phyloP scores from a whole-genome alignment of 2,113 vertebrate genomes.

The Propithecus coquereli region DNA sequence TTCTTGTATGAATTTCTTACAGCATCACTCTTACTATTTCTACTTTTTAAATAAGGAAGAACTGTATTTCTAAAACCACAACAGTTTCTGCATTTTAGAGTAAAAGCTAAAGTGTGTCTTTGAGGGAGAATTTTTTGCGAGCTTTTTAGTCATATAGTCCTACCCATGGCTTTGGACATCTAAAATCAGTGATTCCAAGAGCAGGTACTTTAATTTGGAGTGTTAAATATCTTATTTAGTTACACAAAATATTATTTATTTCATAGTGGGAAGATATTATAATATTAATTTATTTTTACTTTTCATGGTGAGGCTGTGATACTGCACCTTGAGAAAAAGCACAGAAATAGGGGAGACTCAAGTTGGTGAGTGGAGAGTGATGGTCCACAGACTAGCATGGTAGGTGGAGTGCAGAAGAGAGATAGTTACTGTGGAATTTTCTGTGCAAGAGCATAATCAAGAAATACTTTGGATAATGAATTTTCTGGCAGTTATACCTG shows the following conservation, averaged over 20 bases:
- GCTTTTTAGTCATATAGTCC: not conserved
- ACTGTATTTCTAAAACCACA: not conserved
- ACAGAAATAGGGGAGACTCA: not conserved
- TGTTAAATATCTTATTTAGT: not conserved
- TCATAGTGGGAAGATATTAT: not conserved
- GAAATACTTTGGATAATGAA: not conserved
- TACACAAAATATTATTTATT: not conserved
- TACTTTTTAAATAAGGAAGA: not conserved
- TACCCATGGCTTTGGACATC: not conserved
- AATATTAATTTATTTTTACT: not conserved
- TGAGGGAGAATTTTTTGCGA: not conserved
- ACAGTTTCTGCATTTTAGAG: not conserved
- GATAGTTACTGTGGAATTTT: not conserved
- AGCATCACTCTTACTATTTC: not conserved
- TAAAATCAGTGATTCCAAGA: not conserved
- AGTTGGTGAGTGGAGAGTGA: not conserved
- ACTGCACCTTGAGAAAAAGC: not conserved
- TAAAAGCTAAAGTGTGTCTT: not conserved
- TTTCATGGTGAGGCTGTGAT: not conserved
- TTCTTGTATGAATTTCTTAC: not conserved
- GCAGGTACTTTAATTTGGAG: not conserved
- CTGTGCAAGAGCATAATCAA: not conserved
- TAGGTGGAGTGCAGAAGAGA: not conserved
- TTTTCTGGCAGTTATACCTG: not conserved
- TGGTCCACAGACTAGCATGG: not conserved